Evolutionary conservation across 2,113 vertebrate species (phyloP).

Genomic region (Phainopepla nitens): DNA sequence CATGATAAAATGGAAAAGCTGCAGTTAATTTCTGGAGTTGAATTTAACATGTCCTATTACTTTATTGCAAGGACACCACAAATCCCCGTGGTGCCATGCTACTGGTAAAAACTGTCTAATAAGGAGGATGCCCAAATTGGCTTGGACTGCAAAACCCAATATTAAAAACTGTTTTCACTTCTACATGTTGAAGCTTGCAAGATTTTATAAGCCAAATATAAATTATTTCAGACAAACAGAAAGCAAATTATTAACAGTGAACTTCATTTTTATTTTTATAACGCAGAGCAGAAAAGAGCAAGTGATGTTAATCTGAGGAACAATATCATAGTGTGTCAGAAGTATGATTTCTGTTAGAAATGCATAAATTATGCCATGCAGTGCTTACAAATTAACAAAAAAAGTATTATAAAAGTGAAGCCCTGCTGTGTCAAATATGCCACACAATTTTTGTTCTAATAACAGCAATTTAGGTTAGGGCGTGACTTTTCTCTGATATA

Average conservation of each 20-base stretch:
- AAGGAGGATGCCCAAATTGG: neutral
- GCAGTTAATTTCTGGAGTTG: neutral
- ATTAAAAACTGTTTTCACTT: neutral
- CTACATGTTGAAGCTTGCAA: neutral
- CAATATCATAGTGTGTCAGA: neutral
- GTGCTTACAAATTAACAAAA: conserved; percentile 1
- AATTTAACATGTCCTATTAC: neutral
- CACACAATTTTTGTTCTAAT: conserved; percentile 22
- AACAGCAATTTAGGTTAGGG: conserved; percentile 48
- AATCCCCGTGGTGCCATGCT: neutral
- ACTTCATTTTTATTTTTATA: conserved; percentile 2
- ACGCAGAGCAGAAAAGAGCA: neutral
- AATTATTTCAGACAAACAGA: neutral
- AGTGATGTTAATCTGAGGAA: neutral
- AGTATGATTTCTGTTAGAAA: conserved; percentile 15
- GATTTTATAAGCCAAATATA: neutral
- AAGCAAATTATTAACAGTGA: neutral
- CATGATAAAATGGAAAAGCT: neutral
- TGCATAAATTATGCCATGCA: neutral
- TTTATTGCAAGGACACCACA: neutral
- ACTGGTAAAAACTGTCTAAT: neutral
- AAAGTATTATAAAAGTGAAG: conserved; percentile 7
- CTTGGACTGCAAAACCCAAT: neutral
- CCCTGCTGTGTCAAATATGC: conserved; percentile 19
- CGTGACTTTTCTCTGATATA: conserved; percentile 35